These are phyloP conservation scores for Pogonus chalceus DNA, from an alignment of 1,140 invertebrate species.

Conservation along the genomic window DNA sequence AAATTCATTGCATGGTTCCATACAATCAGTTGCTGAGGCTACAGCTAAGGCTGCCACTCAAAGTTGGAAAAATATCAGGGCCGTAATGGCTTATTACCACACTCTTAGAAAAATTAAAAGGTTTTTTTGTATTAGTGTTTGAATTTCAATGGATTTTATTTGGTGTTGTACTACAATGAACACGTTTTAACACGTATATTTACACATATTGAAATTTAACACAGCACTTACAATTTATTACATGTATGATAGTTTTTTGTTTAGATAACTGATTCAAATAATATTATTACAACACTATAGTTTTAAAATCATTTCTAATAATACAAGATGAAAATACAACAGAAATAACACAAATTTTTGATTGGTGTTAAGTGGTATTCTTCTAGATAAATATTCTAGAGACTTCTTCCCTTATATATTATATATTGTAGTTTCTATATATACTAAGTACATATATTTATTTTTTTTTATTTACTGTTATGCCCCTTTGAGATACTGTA, in stretches of 20 bases:
- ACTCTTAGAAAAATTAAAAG: conserved; percentile 80
- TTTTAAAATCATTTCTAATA: too few relatives aligned
- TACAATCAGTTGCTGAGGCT: conserved; percentile 25
- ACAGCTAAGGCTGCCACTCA: conserved; percentile 53
- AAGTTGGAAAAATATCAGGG: conserved; percentile 73
- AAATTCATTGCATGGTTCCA: background rate
- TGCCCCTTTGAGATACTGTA: too few relatives aligned
- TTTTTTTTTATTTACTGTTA: too few relatives aligned
- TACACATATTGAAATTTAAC: background rate
- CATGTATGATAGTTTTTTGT: background rate
- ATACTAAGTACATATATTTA: too few relatives aligned
- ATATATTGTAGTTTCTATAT: too few relatives aligned
- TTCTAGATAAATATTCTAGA: too few relatives aligned
- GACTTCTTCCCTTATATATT: too few relatives aligned
- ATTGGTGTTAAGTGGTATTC: too few relatives aligned
- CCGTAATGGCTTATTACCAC: conserved; percentile 78
- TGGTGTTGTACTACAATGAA: background rate
- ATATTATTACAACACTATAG: too few relatives aligned
- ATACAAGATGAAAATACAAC: too few relatives aligned
- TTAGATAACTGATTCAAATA: background rate
- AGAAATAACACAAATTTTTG: too few relatives aligned
- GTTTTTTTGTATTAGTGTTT: conserved; percentile 33
- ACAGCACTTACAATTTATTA: background rate
- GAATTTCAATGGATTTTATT: conserved; percentile 7
- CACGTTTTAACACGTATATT: background rate